Evolutionary conservation across 2,888 invertebrate species (phyloP).

Genomic region (Pardosa pseudoannulata): DNA sequence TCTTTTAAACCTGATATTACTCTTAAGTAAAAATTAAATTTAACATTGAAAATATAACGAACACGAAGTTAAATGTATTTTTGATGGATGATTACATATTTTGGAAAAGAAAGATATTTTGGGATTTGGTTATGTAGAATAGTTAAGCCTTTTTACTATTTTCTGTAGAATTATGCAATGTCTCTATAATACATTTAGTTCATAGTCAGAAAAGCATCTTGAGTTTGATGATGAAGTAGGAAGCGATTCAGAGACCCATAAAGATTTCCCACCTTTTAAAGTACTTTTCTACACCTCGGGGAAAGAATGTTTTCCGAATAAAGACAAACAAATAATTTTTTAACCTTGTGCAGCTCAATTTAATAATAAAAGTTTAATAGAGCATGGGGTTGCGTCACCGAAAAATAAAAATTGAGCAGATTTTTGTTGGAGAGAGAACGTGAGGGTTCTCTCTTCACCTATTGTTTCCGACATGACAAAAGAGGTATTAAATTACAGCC

Average conservation of each 20-base stretch:
- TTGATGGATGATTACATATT: no score
- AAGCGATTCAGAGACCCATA: not conserved
- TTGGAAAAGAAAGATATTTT: no score
- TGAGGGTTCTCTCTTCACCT: constrained; percentile 39
- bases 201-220: not conserved
- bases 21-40: no score
- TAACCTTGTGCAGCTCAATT: constrained; percentile 20
- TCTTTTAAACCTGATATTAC: no score
- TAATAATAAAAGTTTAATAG: constrained; percentile 56
- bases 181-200: no score
- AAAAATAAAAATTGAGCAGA: not conserved
- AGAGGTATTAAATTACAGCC: constrained; percentile 63
- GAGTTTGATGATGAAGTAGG: not conserved
- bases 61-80: no score
- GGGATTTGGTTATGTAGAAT: no score
- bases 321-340: constrained; percentile 34
- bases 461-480: constrained; percentile 54
- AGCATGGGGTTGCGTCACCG: constrained; percentile 6
- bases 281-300: constrained; percentile 12
- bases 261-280: constrained; percentile 13
- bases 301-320: constrained; percentile 32
- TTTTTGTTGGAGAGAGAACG: constrained; percentile 12
- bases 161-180: no score
- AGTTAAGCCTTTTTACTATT: no score
- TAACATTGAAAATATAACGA: no score